Base-by-base conservation (phyloP, 2,113 vertebrate species). In the Neomonachus schauinslandi region DNA sequence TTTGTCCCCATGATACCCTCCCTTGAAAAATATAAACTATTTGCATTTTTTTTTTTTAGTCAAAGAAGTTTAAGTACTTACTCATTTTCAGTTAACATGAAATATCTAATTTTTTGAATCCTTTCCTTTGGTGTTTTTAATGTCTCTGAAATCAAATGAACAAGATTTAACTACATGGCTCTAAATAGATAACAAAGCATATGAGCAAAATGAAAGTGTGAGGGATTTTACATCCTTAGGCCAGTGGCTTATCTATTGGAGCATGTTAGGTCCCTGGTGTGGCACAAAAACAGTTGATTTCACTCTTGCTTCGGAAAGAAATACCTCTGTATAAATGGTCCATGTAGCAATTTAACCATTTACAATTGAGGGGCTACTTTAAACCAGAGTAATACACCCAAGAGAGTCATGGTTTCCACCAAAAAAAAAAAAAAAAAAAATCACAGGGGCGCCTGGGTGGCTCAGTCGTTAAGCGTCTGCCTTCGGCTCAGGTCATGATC, bases 271-370 rank as follows among this genome's bases (percentile, higher is more conserved):
- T 97, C 86, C 95, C 98, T 97, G 79, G 83, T 96, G 96, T 97
- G 86, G 91, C 89, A 96, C 79, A 97, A 93, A 97, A 95, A 80
- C 89, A 97, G 67, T 95, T 91, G 57, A 96, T 94, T 97, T 97
- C 83, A 90, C 67, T 97, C 77, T 93, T 91, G 28, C 51, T 97
- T 97, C 82, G 81, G 71, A 93, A 97, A 89, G 95, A 97, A 97
- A 95, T 90, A 89, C 83, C 74, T 84, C 69, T 84, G 24, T 96
- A 92, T 89, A 97, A 96, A 93, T 82, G 86, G 61, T 79, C 79
- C 89, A 95, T 92, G 89, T 71, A 94, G 77, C 94, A 97, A 89
- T 97, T 97, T 95, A 88, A 95, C 92, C 96, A 90, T 89, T 98
- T 93, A 90, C 93, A 96, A 94, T 74, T 80, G 94, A 97, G 79